These are phyloP conservation scores for Phyllotreta striolata DNA, from an alignment of 2,888 invertebrate genomes.

Conservation along the genomic window DNA sequence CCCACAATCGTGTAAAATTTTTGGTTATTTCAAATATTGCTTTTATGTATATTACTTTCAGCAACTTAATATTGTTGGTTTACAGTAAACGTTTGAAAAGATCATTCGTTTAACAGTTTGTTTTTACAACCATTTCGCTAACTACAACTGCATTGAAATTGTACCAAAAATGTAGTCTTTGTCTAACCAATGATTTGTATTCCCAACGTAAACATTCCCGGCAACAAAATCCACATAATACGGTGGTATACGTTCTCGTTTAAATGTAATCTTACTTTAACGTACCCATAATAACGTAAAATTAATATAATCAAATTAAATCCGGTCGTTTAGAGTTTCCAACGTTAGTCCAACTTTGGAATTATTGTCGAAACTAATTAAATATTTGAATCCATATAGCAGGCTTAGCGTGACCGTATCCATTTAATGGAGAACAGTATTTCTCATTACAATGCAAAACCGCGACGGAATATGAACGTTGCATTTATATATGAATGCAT, in stretches of 20 bases:
- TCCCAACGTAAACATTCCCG: constrained; percentile 1
- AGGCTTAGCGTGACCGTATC: constrained; percentile 42
- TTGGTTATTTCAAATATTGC: too few species aligned
- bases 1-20: too few species aligned
- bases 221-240: constrained; percentile 3
- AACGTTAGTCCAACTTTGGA: constrained; percentile 23
- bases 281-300: constrained; percentile 4
- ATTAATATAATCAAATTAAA: constrained; percentile 18
- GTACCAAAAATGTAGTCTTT: too few species aligned
- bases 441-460: constrained; percentile 51
- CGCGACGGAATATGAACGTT: constrained; percentile 43
- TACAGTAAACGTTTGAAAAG: too few species aligned
- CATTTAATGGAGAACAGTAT: constrained; percentile 50
- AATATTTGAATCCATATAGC: constrained; percentile 49
- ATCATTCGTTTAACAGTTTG: too few species aligned
- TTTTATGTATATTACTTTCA: too few species aligned
- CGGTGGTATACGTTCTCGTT: background rate
- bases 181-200: background rate
- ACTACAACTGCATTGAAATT: too few species aligned
- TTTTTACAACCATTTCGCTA: too few species aligned
- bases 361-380: constrained; percentile 43
- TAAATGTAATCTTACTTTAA: constrained; percentile 11
- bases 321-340: constrained; percentile 6
- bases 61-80: too few species aligned
- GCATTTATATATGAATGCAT: constrained; percentile 25